phyloP scores from a whole-genome alignment of 2,888 invertebrate genomes.

The Camptogramma bilineatum region DNA sequence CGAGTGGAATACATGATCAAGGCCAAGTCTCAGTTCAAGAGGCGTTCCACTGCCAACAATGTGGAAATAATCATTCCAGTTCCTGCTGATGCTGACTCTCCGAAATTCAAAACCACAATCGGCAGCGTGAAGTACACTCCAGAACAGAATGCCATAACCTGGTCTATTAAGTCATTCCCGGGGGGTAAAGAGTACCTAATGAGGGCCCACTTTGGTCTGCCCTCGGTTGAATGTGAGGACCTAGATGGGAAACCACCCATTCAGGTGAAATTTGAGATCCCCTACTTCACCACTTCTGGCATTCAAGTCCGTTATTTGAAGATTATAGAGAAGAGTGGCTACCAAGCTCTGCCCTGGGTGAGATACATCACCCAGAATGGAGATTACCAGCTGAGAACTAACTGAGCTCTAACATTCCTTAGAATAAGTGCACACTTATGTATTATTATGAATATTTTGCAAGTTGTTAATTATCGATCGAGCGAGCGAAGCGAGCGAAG shows the following conservation, averaged over 20 bases:
- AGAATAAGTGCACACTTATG: constrained; percentile 52
- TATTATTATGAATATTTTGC: constrained; percentile 61
- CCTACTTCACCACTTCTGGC: constrained; percentile 99
- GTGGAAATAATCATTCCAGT: constrained; percentile 99
- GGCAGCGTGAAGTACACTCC: constrained; percentile 99
- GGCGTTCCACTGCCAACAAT: constrained; percentile 98
- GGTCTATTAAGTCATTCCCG: constrained; percentile 99
- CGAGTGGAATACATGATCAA: constrained; percentile 99
- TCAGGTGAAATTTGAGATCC: constrained; percentile 99
- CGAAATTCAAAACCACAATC: constrained; percentile 98
- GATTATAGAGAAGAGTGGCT: constrained; percentile 99
- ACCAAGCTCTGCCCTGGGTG: constrained; percentile 99
- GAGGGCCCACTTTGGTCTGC: constrained; percentile 98
- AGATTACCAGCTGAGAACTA: constrained; percentile 98
- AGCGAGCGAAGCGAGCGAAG: no score
- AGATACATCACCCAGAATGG: constrained; percentile 99
- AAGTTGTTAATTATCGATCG: constrained; percentile 62
- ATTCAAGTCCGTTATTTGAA: constrained; percentile 98
- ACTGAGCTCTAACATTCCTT: constrained; percentile 81
- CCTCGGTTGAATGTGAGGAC: constrained; percentile 97
- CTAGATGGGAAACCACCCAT: constrained; percentile 98
- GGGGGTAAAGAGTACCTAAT: constrained; percentile 99
- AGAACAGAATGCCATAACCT: constrained; percentile 97
- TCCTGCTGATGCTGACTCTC: constrained; percentile 98
- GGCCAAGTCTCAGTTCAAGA: constrained; percentile 99